Percentiles rank a stretch among this genome's conserved stretches.
These are phyloP conservation scores for cat (Felis catus) DNA, from an alignment of 2,113 vertebrate species.

Conservation along the genomic window F.catus_Fca126_mat1.0 CM031417.1:43628501-43629000, in stretches of 20 bases:
- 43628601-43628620: not conserved
- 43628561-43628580: not conserved
- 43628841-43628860: not conserved
- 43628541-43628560: constrained; percentile 1
- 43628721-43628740: not conserved
- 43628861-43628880: not conserved
- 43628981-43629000: not conserved
- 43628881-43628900: not conserved
- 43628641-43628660: not conserved
- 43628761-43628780: not conserved
- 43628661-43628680: not conserved
- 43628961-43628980: not conserved
- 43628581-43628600: constrained; percentile 17
- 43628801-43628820: not conserved
- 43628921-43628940: not conserved
- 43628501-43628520: constrained; percentile 56
- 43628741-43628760: not conserved
- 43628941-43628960: not conserved
- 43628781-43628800: not conserved
- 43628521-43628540: constrained; percentile 54
- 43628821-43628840: not conserved
- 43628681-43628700: not conserved
- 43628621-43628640: constrained; percentile 2
- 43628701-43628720: not conserved
- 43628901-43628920: not conserved